phyloP scores from a whole-genome alignment of 2,888 invertebrate genomes.

The Drosophila siamana region DNA sequence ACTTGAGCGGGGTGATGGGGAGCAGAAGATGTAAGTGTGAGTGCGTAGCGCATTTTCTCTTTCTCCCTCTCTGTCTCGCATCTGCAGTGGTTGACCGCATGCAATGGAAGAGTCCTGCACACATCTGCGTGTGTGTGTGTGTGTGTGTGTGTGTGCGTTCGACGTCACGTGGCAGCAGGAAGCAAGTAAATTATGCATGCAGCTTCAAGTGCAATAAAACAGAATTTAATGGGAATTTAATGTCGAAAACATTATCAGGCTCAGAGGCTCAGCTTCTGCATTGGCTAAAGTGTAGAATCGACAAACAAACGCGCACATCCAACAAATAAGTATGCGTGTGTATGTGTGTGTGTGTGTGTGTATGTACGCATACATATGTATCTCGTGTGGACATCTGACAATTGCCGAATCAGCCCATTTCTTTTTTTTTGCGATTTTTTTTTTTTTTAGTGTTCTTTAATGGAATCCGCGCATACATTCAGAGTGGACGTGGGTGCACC shows the following conservation, averaged over 20 bases:
- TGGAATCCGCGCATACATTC: constrained; percentile 12
- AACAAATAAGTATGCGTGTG: constrained; percentile 42
- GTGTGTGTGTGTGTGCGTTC: constrained; percentile 40
- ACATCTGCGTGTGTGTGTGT: background rate
- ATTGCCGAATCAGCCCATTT: constrained; percentile 59
- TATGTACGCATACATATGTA: background rate
- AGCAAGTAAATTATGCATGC: constrained; percentile 72
- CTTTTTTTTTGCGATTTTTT: constrained; percentile 20
- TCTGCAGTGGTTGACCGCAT: constrained; percentile 49
- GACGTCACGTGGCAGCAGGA: constrained; percentile 56
- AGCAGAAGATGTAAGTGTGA: background rate
- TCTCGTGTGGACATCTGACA: constrained; percentile 43
- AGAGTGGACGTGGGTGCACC: constrained; percentile 4
- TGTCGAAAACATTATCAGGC: constrained; percentile 74
- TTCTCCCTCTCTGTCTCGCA: constrained; percentile 10
- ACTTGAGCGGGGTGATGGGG: background rate
- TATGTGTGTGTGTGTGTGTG: background rate
- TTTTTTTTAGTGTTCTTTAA: constrained; percentile 8
- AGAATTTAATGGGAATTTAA: constrained; percentile 75
- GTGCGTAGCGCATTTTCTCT: constrained; percentile 10
- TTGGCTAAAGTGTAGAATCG: constrained; percentile 46
- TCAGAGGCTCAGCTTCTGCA: constrained; percentile 44
- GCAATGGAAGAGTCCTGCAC: constrained; percentile 33
- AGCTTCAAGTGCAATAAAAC: constrained; percentile 73
- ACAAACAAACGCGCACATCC: constrained; percentile 46